Base-by-base conservation (phyloP, 2,113 vertebrate species). In the Geococcyx californianus region DNA sequence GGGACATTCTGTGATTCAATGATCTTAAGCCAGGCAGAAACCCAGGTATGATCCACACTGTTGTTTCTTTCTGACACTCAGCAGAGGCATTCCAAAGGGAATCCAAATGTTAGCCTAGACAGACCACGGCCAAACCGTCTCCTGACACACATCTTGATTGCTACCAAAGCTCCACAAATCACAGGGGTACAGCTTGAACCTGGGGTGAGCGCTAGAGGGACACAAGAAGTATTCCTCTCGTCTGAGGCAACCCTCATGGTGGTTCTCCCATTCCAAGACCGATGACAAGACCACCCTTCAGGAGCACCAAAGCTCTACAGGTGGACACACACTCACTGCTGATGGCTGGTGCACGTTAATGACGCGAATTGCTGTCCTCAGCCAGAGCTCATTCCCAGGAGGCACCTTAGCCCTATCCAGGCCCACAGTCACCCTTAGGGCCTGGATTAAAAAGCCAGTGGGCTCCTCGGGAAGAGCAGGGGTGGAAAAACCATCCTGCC, bases 341-440 rank as follows among this genome's bases (percentile, higher is more conserved):
- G 34, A 24, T 40, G 33, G 59, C 16, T 59, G 68, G 11, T 2
- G 13, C 38, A 33, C 17, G 45, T 17, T 26, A 56, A 13, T 0
- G 0, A 9, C 1, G 26, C 29, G 34, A 42, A 23, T 56, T 20
- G 17, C 58, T 23, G 24, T 14, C 49, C 33, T 40, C 68, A 62
- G 44, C 36, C 21, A 34, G 52, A 66, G 56, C 31, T 62, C 16
- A 1, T 25, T 66, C 23, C 28, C 24, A 15, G 6, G 29, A 70
- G 45, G 28, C 44, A 19, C 2, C 1, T 20, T 7, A 54, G 55
- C 25, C 3, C 2, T 19, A 13, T 2, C 11, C 8, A 4, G 2
- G 11, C 59, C 76, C 26, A 52, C 51, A 52, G 26, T 26, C 51
- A 52, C 24, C 25, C 28, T 28, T 16, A 28, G 15, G 13, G 49